phyloP scores from a whole-genome alignment of 1,140 invertebrate genomes.

The Bombus confusus region DNA sequence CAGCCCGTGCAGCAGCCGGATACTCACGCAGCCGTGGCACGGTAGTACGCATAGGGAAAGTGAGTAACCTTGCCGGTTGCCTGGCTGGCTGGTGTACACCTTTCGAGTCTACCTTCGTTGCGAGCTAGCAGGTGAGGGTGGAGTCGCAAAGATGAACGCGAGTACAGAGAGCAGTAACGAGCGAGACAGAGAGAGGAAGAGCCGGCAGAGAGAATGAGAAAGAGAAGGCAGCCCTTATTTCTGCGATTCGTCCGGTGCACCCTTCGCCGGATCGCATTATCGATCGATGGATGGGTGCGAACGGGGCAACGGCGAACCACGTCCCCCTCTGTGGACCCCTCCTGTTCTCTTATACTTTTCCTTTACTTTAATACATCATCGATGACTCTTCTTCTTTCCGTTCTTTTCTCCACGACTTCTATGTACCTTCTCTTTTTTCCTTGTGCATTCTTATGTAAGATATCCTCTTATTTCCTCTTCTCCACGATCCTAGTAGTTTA shows the following conservation, averaged over 20 bases:
- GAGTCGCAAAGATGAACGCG: slow-evolving; percentile 41
- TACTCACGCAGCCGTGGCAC: slow-evolving; percentile 46
- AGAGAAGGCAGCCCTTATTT: slow-evolving; percentile 63
- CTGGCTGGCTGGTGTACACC: slow-evolving; percentile 53
- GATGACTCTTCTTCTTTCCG: slow-evolving; percentile 18
- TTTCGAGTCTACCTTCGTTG: slow-evolving; percentile 58
- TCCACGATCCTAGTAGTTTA: slow-evolving; percentile 39
- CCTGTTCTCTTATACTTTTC: slow-evolving; percentile 22
- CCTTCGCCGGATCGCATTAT: slow-evolving; percentile 70
- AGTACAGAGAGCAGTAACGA: neutral
- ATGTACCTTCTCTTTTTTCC: neutral
- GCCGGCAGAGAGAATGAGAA: neutral
- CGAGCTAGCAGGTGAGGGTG: slow-evolving; percentile 56
- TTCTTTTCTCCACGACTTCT: neutral
- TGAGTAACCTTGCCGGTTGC: slow-evolving; percentile 69
- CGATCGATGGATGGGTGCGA: slow-evolving; percentile 65
- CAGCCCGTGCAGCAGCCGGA: neutral
- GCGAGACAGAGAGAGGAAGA: neutral
- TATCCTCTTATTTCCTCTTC: neutral
- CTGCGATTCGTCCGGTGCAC: slow-evolving; percentile 67
- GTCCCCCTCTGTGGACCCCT: slow-evolving; percentile 22
- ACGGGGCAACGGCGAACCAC: slow-evolving; percentile 62
- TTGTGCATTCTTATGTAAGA: neutral
- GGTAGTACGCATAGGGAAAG: slow-evolving; percentile 66
- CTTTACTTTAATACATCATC: slow-evolving; percentile 9